Conservation (phyloP, 1,140 invertebrate species). For the Brachystomella parvula region DNA sequence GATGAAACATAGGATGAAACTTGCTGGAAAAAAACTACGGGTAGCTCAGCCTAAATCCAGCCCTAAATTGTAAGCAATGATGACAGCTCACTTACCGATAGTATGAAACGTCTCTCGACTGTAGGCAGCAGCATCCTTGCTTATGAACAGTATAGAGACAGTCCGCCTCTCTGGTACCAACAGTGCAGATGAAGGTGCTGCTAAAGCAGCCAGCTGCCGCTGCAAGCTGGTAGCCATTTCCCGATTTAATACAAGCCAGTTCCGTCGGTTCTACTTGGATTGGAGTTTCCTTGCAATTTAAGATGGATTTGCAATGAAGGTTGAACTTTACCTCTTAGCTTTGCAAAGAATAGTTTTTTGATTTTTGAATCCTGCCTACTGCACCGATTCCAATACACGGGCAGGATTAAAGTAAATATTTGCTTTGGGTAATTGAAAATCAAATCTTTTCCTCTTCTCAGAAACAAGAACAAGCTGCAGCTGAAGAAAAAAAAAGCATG, state of each 20-base stretch:
- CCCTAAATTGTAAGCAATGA: too few species aligned
- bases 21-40: not conserved
- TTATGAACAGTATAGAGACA: slow-evolving; percentile 76
- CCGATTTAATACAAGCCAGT: not conserved
- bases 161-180: slow-evolving; percentile 58
- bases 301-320: not conserved
- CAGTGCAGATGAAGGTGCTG: slow-evolving; percentile 65
- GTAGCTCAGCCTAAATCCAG: not conserved
- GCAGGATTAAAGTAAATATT: too few species aligned
- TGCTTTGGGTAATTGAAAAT: too few species aligned
- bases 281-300: not conserved
- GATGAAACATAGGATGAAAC: too few species aligned
- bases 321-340: not conserved
- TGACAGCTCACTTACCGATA: slow-evolving; percentile 70
- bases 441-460: too few species aligned
- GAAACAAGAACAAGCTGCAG: too few species aligned
- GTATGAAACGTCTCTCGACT: slow-evolving; percentile 73
- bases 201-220: slow-evolving; percentile 65
- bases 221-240: slow-evolving; percentile 28
- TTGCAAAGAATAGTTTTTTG: too few species aligned
- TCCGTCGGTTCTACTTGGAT: not conserved
- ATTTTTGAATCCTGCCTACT: too few species aligned
- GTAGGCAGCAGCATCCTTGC: slow-evolving; percentile 75
- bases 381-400: too few species aligned
- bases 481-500: too few species aligned